These are phyloP conservation scores for Drosophila parvula DNA, from an alignment of 1,140 invertebrate genomes.

Conservation along the genomic window DNA sequence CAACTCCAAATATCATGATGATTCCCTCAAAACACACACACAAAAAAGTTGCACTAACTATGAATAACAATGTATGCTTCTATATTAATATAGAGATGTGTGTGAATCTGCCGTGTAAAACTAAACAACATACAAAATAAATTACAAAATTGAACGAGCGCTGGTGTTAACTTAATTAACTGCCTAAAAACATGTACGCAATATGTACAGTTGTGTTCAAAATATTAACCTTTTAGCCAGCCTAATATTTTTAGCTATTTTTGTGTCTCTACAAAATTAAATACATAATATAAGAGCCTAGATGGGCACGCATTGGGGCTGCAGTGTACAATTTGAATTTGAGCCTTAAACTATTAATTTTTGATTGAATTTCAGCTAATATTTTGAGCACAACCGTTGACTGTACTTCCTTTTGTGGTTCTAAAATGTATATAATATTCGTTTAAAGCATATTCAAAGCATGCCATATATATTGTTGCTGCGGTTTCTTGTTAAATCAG, in stretches of 20 bases:
- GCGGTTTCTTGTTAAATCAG: constrained; percentile 15
- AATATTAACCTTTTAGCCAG: background rate
- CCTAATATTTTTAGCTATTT: background rate
- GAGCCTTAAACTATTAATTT: no score
- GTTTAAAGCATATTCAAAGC: constrained; percentile 82
- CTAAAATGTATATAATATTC: constrained; percentile 31
- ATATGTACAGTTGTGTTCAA: constrained; percentile 40
- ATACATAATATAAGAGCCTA: no score
- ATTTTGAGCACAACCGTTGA: constrained; percentile 31
- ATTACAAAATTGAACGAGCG: constrained; percentile 54
- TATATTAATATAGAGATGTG: constrained; percentile 10
- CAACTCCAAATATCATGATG: constrained; percentile 41
- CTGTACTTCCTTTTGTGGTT: constrained; percentile 44
- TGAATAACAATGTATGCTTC: constrained; percentile 47
- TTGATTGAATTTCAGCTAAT: background rate
- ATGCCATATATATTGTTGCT: constrained; percentile 55
- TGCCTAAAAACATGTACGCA: constrained; percentile 35
- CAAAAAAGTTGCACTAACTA: constrained; percentile 55
- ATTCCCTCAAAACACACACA: background rate
- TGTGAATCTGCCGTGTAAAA: constrained; percentile 39
- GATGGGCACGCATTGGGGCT: no score
- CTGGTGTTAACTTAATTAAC: constrained; percentile 42
- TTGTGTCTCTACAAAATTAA: background rate
- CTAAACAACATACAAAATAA: constrained; percentile 64
- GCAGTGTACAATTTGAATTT: background rate